Evolutionary conservation across 2,113 vertebrate genomes (phyloP).

Genomic region (Bothrops jararaca): DNA sequence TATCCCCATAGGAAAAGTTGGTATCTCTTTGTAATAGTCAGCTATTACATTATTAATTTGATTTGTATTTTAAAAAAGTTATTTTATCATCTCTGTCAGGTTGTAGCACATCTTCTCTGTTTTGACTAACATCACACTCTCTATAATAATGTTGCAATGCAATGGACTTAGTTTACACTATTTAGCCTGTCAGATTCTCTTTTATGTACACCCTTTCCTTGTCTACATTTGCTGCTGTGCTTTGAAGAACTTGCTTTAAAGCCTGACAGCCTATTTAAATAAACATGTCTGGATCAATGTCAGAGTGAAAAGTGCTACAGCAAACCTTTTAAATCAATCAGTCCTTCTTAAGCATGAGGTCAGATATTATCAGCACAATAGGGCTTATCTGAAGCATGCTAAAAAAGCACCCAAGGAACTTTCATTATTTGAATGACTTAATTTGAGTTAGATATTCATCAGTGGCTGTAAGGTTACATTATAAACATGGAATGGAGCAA

Average conservation of each 20-base stretch:
- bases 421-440: background rate
- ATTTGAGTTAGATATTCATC: background rate
- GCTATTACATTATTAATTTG: conserved; percentile 55
- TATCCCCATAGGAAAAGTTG: conserved; percentile 39
- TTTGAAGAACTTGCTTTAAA: conserved; percentile 55
- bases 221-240: conserved; percentile 12
- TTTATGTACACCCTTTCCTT: conserved; percentile 2
- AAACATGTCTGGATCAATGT: conserved; percentile 25
- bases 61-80: conserved; percentile 38
- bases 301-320: conserved; percentile 13
- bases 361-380: conserved; percentile 4
- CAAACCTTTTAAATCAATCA: conserved; percentile 19
- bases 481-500: background rate
- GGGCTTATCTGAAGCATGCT: background rate
- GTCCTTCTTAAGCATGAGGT: conserved; percentile 10
- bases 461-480: background rate
- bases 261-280: conserved; percentile 37
- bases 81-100: conserved; percentile 54
- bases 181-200: conserved; percentile 33
- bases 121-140: conserved; percentile 27
- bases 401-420: background rate
- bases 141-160: conserved; percentile 41
- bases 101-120: conserved; percentile 40
- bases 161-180: conserved; percentile 54
- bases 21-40: conserved; percentile 45